Percentiles rank a stretch among this genome's conserved stretches.
Conservation (phyloP, 2,797 vertebrate genomes). For the Tinamus major region DNA sequence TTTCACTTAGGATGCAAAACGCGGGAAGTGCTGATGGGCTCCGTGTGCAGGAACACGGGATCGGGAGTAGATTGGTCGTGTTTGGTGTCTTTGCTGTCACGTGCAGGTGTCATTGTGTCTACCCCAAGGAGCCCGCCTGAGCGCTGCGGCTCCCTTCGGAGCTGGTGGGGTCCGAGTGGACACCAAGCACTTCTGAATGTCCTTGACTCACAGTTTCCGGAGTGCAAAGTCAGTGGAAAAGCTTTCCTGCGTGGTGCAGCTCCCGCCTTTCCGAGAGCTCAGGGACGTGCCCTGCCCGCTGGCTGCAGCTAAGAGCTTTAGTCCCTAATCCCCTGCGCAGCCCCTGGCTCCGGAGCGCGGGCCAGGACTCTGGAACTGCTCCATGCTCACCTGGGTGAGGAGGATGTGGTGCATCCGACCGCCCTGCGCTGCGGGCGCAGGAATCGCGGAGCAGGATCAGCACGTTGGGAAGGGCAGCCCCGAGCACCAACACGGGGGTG, state of each 20-base stretch:
- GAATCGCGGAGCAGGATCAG: not conserved
- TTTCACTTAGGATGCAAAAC: accelerated
- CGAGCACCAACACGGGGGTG: accelerated
- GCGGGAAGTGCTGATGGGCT: not conserved
- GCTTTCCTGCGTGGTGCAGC: not conserved
- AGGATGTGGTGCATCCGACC: not conserved
- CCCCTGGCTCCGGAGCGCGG: conserved; percentile 22
- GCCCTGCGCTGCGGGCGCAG: not conserved
- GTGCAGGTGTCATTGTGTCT: not conserved
- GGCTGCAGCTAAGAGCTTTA: not conserved
- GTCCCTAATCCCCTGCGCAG: conserved; percentile 62
- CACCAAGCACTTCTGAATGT: accelerated
- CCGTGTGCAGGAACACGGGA: not conserved
- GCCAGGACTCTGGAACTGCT: conserved; percentile 48
- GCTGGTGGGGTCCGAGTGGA: not conserved
- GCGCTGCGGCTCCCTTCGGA: not conserved
- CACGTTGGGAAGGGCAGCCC: not conserved
- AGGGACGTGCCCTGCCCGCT: conserved; percentile 7
- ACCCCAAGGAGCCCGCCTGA: not conserved
- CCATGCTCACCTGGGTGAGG: not conserved
- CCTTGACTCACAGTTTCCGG: not conserved
- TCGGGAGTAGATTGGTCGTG: not conserved
- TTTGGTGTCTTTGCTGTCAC: not conserved
- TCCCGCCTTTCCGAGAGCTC: not conserved
- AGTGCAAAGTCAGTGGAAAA: not conserved